Evolutionary conservation across 2,113 vertebrate species (phyloP).

Genomic region (Microcebus tavaratra): DNA sequence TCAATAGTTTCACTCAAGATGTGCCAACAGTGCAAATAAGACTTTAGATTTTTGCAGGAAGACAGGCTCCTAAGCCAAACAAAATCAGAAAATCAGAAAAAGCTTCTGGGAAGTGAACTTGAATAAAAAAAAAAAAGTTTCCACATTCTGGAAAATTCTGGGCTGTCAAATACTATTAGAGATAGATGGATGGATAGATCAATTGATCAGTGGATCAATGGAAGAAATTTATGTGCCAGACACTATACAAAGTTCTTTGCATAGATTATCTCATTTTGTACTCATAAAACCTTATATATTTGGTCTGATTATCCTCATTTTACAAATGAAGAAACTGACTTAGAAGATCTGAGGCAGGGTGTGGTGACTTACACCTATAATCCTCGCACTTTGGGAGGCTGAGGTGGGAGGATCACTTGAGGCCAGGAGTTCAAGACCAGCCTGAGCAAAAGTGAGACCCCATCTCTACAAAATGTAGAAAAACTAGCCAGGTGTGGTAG

Average conservation of each 20-base stretch:
- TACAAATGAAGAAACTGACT: conserved; percentile 25
- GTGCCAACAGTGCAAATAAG: neutral
- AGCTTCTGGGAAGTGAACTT: neutral
- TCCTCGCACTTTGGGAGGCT: no score
- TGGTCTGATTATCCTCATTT: neutral
- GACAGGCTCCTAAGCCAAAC: neutral
- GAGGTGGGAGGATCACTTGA: no score
- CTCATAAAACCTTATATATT: neutral
- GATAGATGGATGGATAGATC: neutral
- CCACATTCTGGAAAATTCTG: neutral
- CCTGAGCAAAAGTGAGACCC: no score
- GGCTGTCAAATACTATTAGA: neutral
- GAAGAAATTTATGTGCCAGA: neutral
- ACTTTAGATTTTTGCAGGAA: neutral
- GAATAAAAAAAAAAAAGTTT: neutral
- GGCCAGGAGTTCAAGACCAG: no score
- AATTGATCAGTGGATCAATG: neutral
- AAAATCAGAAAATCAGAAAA: neutral
- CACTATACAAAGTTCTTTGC: neutral
- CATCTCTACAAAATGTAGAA: no score
- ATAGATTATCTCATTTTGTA: neutral
- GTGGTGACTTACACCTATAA: no score
- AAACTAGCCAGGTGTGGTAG: no score
- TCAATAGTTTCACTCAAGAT: neutral
- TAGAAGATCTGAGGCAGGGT: neutral